Conservation (phyloP, 2,797 vertebrate species). For the Sphenopsis melanotis region DNA sequence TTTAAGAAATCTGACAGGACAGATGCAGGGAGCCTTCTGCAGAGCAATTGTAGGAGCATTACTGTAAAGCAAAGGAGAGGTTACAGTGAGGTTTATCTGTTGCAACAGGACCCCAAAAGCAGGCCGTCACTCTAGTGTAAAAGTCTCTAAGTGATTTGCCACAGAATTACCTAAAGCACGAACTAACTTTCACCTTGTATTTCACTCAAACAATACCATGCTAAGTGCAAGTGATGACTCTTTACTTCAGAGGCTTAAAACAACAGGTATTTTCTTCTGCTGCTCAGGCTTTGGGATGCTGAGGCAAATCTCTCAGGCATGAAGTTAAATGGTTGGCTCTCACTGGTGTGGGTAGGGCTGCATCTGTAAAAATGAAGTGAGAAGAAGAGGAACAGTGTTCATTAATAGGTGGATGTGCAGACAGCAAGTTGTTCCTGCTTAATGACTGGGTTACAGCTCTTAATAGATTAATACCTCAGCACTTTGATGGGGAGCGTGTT, state of each 20-base stretch:
- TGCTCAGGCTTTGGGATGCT: not conserved
- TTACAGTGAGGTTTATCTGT: not conserved
- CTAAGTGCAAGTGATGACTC: not conserved
- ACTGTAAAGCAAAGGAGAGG: not conserved
- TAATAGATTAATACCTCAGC: not conserved
- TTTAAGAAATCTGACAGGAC: not conserved
- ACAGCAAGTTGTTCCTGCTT: not conserved
- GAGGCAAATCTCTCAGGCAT: not conserved
- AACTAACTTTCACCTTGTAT: constrained; percentile 5
- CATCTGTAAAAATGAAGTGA: not conserved
- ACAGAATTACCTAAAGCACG: not conserved
- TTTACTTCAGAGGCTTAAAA: not conserved
- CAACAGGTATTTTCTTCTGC: not conserved
- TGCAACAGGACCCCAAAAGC: not conserved
- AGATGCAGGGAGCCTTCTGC: not conserved
- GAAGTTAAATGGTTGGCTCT: not conserved
- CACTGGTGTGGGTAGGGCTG: not conserved
- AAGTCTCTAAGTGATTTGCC: not conserved
- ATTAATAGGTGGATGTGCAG: not conserved
- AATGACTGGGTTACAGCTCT: not conserved
- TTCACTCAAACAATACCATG: not conserved
- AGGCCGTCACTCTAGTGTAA: not conserved
- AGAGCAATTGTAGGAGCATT: not conserved
- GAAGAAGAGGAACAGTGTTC: not conserved
- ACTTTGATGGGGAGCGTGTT: accelerated